Evolutionary conservation across 2,888 invertebrate species (phyloP).

Genomic region (Eustalomyia histrio): DNA sequence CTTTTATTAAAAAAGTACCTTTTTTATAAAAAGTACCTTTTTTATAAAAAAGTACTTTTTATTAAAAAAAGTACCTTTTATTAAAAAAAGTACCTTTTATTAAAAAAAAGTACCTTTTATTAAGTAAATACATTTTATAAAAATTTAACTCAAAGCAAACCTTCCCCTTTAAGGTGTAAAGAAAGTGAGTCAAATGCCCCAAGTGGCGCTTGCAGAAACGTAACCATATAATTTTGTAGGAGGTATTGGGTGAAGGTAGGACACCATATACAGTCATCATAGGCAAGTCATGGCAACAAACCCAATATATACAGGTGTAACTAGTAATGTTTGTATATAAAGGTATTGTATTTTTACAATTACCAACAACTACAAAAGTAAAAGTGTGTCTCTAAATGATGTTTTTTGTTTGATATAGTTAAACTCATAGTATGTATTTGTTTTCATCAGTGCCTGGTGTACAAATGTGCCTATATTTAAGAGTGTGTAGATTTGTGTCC

Average conservation of each 20-base stretch:
- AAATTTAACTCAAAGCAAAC: neutral
- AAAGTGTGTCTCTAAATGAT: neutral
- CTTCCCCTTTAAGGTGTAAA: neutral
- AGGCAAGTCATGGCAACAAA: constrained; percentile 30
- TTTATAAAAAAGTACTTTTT: too few species aligned
- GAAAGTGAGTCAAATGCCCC: too few species aligned
- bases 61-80: too few species aligned
- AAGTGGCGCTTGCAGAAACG: constrained; percentile 12
- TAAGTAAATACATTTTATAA: too few species aligned
- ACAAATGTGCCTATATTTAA: too few species aligned
- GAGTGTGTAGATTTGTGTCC: neutral
- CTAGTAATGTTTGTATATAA: neutral
- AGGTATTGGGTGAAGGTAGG: constrained; percentile 14
- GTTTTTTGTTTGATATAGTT: neutral
- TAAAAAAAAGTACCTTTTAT: too few species aligned
- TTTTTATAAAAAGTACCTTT: too few species aligned
- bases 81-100: too few species aligned
- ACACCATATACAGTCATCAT: constrained; percentile 35
- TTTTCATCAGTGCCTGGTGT: constrained; percentile 23
- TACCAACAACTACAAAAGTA: neutral
- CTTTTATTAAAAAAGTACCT: too few species aligned
- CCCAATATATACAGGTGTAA: too few species aligned
- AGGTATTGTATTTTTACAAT: neutral
- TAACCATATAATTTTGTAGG: constrained; percentile 27
- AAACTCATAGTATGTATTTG: constrained; percentile 7